Percentiles rank a stretch among this genome's conserved stretches.
These are phyloP conservation scores for Protosalanx chinensis DNA, from an alignment of 2,797 vertebrate species.

Conservation along the genomic window DNA sequence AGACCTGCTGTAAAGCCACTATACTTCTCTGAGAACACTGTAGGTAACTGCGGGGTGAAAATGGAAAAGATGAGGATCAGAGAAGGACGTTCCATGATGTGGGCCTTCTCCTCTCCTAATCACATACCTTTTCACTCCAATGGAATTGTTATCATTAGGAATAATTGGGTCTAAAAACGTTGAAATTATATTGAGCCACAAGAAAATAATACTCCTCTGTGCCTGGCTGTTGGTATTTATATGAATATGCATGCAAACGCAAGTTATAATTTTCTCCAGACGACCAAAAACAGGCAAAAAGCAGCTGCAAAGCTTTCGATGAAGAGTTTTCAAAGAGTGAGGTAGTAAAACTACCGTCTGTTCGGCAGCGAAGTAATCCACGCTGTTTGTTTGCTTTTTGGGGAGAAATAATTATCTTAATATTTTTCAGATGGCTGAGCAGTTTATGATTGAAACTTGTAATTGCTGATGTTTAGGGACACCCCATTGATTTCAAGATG, in stretches of 20 bases:
- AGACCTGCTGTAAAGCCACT: conserved; percentile 10
- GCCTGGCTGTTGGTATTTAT: neutral
- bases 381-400: conserved; percentile 43
- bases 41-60: neutral
- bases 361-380: conserved; percentile 28
- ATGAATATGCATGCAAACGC: conserved; percentile 36
- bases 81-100: too few species aligned
- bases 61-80: neutral
- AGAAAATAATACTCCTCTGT: conserved; percentile 22
- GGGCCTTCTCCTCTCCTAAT: too few species aligned
- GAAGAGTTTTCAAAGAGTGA: conserved; percentile 26
- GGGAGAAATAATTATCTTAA: conserved; percentile 30
- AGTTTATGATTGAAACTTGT: conserved; percentile 55
- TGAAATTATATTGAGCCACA: conserved; percentile 33
- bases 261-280: conserved; percentile 37
- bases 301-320: conserved; percentile 23
- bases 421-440: conserved; percentile 58
- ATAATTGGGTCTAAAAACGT: conserved; percentile 32
- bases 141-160: conserved; percentile 2
- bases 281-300: conserved; percentile 21
- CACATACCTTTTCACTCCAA: too few species aligned
- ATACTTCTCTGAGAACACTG: neutral
- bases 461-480: conserved; percentile 58
- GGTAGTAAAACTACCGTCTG: conserved; percentile 20
- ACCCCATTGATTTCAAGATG: conserved; percentile 56